phyloP scores from a whole-genome alignment of 2,797 vertebrate genomes.

The Artibeus jamaicensis region DNA sequence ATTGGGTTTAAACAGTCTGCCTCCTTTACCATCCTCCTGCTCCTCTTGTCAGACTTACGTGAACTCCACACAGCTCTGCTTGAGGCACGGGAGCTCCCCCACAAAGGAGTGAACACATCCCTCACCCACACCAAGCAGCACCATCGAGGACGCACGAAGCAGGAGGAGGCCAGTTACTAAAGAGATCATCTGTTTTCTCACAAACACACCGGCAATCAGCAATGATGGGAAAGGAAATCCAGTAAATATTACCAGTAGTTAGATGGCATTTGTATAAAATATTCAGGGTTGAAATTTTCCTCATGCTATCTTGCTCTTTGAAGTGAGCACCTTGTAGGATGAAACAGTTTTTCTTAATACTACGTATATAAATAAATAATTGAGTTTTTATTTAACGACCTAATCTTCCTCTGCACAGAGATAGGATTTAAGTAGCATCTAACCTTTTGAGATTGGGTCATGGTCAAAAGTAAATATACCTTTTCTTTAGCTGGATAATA shows the following conservation, averaged over 20 bases:
- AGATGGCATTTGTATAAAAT: constrained; percentile 76
- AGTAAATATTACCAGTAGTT: constrained; percentile 68
- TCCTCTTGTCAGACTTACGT: neutral
- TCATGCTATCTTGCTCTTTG: constrained; percentile 54
- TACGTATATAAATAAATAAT: constrained; percentile 70
- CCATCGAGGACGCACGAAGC: neutral
- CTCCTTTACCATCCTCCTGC: constrained; percentile 11
- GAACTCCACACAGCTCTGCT: neutral
- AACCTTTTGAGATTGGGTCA: constrained; percentile 75
- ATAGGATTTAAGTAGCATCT: constrained; percentile 65
- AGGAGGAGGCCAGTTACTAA: constrained; percentile 20
- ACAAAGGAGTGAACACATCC: neutral
- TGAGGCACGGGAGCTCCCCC: neutral
- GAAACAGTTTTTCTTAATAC: constrained; percentile 56
- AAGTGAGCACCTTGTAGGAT: constrained; percentile 52
- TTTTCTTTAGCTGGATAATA: constrained; percentile 67
- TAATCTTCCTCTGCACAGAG: constrained; percentile 66
- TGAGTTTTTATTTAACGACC: constrained; percentile 69
- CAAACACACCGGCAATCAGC: constrained; percentile 50
- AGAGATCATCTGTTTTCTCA: constrained; percentile 43
- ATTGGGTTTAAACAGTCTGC: neutral
- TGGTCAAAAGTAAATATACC: constrained; percentile 71
- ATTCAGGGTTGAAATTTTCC: constrained; percentile 63
- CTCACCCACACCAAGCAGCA: neutral
- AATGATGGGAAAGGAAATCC: constrained; percentile 51